Percentiles rank a stretch among this genome's conserved stretches.
Evolutionary conservation across 2,888 invertebrate species (phyloP).

Genomic region (Nemurella pictetii): DNA sequence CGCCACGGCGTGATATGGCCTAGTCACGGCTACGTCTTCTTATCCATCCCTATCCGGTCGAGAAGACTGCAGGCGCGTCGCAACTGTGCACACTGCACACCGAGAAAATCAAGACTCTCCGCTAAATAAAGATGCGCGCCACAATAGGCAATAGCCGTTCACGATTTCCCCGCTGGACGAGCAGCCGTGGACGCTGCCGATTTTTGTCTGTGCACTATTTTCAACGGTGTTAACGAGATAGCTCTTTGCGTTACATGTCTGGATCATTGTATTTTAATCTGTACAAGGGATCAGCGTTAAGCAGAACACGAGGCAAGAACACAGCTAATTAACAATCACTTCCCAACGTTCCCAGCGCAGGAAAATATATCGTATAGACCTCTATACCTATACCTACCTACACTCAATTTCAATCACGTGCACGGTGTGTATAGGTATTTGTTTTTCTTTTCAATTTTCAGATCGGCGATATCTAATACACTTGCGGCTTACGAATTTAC

Average conservation of each 20-base stretch:
- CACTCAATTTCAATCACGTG: not conserved
- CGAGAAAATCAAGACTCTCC: not conserved
- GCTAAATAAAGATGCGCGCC: not conserved
- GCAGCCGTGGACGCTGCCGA: not conserved
- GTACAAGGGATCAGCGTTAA: slow-evolving; percentile 18
- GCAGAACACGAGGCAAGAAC: slow-evolving; percentile 17
- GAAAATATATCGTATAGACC: too few species aligned
- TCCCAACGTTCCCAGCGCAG: not conserved
- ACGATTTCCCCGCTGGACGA: not conserved
- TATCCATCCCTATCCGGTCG: not conserved
- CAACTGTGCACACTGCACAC: not conserved
- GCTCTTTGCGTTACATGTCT: slow-evolving; percentile 5
- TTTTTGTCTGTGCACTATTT: not conserved
- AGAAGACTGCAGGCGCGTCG: not conserved
- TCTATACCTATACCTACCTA: not conserved
- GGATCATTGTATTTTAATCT: slow-evolving; percentile 18
- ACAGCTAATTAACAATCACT: slow-evolving; percentile 21
- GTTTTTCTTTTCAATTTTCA: not conserved
- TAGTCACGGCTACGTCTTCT: not conserved
- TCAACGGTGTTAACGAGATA: not conserved
- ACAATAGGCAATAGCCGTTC: not conserved
- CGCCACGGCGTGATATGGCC: not conserved
- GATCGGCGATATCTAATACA: not conserved
- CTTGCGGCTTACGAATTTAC: not conserved
- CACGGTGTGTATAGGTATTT: not conserved